Percentiles rank a stretch among this genome's conserved stretches.
Evolutionary conservation across 92 coral and sea anemone genomes (phyloP).

Genomic region (Phymanthus crucifer): DNA sequence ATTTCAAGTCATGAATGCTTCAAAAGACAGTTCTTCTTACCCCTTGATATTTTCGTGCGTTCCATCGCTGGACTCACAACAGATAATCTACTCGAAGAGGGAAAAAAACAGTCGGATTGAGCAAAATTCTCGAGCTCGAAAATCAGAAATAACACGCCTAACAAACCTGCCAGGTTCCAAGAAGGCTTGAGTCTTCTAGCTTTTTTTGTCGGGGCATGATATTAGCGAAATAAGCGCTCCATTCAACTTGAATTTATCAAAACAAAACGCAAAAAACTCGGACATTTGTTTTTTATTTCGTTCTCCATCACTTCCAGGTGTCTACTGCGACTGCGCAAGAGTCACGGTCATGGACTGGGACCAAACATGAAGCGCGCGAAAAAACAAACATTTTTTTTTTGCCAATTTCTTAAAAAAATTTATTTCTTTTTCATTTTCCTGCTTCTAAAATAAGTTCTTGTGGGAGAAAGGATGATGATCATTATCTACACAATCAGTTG

Average conservation of each 20-base stretch:
- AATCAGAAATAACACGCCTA: too few relatives aligned
- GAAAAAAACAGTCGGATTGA: slow-evolving; percentile 1
- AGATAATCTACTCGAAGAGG: slow-evolving; percentile 9
- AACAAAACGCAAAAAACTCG: neutral
- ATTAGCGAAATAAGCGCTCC: neutral
- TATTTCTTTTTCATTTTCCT: neutral
- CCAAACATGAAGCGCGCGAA: neutral
- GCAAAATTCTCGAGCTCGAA: neutral
- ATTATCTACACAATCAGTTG: neutral
- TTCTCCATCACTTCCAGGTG: neutral
- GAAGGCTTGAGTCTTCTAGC: slow-evolving; percentile 13
- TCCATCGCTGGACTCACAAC: slow-evolving; percentile 27
- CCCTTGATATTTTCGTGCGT: slow-evolving; percentile 32
- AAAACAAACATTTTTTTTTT: neutral
- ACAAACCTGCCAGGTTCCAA: slow-evolving; percentile 43
- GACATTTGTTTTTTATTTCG: neutral
- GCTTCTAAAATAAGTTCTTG: neutral
- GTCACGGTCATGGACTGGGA: slow-evolving; percentile 17
- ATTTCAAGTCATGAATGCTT: neutral
- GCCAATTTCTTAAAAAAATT: neutral
- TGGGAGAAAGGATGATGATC: neutral
- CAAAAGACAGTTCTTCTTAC: neutral
- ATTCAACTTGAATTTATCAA: slow-evolving; percentile 5
- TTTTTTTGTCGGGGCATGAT: slow-evolving; percentile 15
- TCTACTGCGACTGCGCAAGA: slow-evolving; percentile 20